Conservation (phyloP, 2,888 invertebrate genomes). For the Habroteleia sp. region DNA sequence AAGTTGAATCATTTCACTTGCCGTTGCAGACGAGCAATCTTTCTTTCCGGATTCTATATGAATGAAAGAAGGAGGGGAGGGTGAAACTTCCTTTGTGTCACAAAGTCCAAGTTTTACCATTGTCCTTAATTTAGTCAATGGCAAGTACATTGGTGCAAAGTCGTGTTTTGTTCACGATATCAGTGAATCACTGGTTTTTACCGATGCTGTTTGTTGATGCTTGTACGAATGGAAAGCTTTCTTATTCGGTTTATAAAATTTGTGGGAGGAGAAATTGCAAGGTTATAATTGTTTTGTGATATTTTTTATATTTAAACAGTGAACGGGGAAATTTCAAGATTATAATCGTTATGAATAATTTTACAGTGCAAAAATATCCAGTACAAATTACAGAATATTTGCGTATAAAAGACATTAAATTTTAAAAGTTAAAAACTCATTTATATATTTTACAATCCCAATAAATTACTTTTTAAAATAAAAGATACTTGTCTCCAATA, state of each 20-base stretch:
- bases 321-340: too few species aligned
- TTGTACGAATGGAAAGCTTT: constrained; percentile 8
- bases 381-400: too few species aligned
- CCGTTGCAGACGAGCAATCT: constrained; percentile 23
- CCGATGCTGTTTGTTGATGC: not conserved
- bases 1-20: constrained; percentile 54
- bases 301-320: too few species aligned
- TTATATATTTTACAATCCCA: too few species aligned
- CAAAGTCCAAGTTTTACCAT: constrained; percentile 23
- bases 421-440: too few species aligned
- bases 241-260: constrained; percentile 16
- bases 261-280: constrained; percentile 3
- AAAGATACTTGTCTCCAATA: too few species aligned
- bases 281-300: constrained; percentile 18
- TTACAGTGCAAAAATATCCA: too few species aligned
- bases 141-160: constrained; percentile 11
- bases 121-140: constrained; percentile 2
- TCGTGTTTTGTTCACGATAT: constrained; percentile 5
- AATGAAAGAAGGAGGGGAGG: constrained; percentile 32
- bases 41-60: constrained; percentile 26
- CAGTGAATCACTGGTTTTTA: constrained; percentile 22
- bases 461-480: too few species aligned
- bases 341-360: too few species aligned
- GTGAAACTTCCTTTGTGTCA: constrained; percentile 44
- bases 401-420: too few species aligned